Base-by-base conservation (phyloP, 2,888 invertebrate genomes). In the Deilephila porcellus region DNA sequence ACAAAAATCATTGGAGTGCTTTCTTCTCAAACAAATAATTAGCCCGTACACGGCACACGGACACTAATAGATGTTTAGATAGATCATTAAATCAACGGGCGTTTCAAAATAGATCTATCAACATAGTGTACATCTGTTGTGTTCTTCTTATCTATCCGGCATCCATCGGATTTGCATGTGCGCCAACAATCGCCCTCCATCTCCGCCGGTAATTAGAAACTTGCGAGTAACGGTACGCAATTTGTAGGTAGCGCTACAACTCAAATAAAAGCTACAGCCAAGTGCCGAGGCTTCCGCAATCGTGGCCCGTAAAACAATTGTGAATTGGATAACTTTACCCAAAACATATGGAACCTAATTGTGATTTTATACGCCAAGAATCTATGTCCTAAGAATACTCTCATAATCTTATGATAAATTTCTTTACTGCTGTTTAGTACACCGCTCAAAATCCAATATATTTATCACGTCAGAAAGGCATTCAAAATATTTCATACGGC, bases 121-220 rank as follows among this genome's bases (percentile, higher is more conserved):
- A 73, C 71, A 73, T 73, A 63, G 56, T 52, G 71, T 73, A 67
- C 67, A 29, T n/a, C 53, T 60, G 72, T 75, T 70, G 60, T 73
- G 25, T 71, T 73, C 60, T 52, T 32, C 63, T 73, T 89, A 89
- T 90, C 87, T 83, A 79, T 77, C 82, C 81, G 81, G 84, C 87
- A 87, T 88, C 87, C 84, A 90, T 90, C 82, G 85, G 83, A 91
- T 93, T 93, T 92, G 90, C 93, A 93, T 92, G 86, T 84, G 86
- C 86, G 85, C 87, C 83, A 88, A 91, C 93, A 91, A 92, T 93
- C 90, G 88, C 85, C 87, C 84, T 90, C 89, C 88, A 93, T 92
- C 88, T 91, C 82, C 79, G 81, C 81, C 83, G 83, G 90, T 92
- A 93, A 93, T 94, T 93, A 93, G 91, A 92, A 91, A 90, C 92